Evolutionary conservation across 2,113 vertebrate genomes (phyloP).

Genomic region (Noturus placidus): DNA sequence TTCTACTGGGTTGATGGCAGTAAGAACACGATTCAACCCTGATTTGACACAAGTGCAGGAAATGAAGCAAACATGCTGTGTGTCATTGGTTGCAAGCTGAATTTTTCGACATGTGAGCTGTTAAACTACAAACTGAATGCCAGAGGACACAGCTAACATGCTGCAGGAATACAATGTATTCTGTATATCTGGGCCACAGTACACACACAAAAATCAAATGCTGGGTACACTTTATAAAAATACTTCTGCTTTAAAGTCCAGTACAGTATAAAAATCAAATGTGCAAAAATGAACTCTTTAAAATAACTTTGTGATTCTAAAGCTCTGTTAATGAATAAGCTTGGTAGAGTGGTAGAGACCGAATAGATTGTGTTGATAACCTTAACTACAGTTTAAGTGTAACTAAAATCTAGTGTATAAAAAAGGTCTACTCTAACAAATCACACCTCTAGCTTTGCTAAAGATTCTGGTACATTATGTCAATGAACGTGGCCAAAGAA

Average conservation of each 20-base stretch:
- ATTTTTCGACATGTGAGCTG: not conserved
- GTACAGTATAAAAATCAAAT: not conserved
- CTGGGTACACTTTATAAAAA: not conserved
- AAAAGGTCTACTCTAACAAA: not conserved
- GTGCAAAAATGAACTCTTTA: not conserved
- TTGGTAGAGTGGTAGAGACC: not conserved
- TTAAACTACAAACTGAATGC: not conserved
- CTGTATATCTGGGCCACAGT: constrained; percentile 2
- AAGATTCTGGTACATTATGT: not conserved
- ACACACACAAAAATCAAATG: not conserved
- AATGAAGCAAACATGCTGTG: not conserved
- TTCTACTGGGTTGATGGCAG: not conserved
- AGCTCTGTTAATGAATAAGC: not conserved
- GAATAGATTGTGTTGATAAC: not conserved
- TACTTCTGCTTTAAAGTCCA: not conserved
- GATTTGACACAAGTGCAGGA: not conserved
- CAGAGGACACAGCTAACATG: not conserved
- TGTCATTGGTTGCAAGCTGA: not conserved
- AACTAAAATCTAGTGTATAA: not conserved
- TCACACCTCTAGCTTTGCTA: not conserved
- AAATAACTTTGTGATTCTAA: not conserved
- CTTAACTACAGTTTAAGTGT: not conserved
- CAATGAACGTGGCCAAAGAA: not conserved
- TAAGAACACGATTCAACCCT: not conserved
- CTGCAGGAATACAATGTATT: not conserved